A percentile compares a stretch with the other conserved stretches of the same genome.
phyloP scores from a whole-genome alignment of 2,888 invertebrate species.

The Oscheius sp. region DNA sequence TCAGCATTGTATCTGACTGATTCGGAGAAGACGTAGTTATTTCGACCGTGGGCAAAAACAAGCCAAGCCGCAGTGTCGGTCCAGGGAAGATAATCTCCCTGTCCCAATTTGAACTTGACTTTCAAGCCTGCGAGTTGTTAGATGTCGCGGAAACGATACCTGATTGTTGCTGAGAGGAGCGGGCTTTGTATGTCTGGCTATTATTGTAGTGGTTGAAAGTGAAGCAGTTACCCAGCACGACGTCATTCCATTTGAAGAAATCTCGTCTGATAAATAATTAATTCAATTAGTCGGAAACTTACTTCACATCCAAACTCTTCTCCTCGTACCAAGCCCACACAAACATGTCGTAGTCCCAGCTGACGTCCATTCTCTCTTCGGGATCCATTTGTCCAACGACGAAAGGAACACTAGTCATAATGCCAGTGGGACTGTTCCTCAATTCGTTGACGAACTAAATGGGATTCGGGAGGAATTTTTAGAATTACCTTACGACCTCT shows the following conservation, averaged over 20 bases:
- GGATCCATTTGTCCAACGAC: conserved; percentile 36
- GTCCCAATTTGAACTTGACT: background rate
- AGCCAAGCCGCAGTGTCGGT: conserved; percentile 49
- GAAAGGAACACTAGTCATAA: conserved; percentile 56
- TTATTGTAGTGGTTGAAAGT: conserved; percentile 51
- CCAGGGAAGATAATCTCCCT: conserved; percentile 32
- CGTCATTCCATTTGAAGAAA: conserved; percentile 51
- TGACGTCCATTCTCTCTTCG: conserved; percentile 35
- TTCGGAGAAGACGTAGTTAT: conserved; percentile 54
- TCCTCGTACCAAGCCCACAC: conserved; percentile 55
- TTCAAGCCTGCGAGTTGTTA: too few relatives aligned
- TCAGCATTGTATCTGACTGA: conserved; percentile 49
- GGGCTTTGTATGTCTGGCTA: conserved; percentile 33
- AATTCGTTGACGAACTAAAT: conserved; percentile 49
- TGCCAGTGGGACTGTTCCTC: conserved; percentile 42
- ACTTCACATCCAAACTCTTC: conserved; percentile 35
- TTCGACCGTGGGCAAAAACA: conserved; percentile 47
- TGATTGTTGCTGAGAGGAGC: conserved; percentile 39
- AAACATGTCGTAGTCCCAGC: conserved; percentile 54
- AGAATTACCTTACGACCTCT: too few relatives aligned
- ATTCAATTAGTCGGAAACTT: too few relatives aligned
- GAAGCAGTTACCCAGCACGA: conserved; percentile 54
- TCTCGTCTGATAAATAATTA: conserved; percentile 41
- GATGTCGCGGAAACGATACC: too few relatives aligned
- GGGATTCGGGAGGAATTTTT: too few relatives aligned